phyloP scores from a whole-genome alignment of 2,113 vertebrate genomes.

The Hydrochoerus hydrochaeris region DNA sequence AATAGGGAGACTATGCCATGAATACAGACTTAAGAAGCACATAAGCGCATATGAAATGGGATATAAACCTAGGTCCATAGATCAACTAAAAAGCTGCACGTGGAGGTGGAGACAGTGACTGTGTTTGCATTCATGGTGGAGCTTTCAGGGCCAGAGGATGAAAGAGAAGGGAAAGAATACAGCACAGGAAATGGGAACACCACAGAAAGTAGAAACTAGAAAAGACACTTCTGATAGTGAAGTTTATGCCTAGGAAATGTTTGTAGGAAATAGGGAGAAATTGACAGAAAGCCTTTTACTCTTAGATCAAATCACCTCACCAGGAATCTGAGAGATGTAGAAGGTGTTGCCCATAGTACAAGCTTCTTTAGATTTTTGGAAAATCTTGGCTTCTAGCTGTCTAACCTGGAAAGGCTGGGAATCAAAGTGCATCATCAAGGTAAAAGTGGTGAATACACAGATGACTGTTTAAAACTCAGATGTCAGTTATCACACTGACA shows the following conservation, averaged over 20 bases:
- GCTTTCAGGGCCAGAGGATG: background rate
- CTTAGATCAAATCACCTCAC: background rate
- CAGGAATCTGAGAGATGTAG: background rate
- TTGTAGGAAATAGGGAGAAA: background rate
- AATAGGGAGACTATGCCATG: background rate
- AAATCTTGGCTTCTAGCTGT: slow-evolving; percentile 55
- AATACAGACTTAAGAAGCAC: background rate
- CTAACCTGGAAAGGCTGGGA: background rate
- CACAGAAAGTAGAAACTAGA: background rate
- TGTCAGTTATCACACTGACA: background rate
- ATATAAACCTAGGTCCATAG: background rate
- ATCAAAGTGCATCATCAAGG: slow-evolving; percentile 19
- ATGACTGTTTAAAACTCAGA: slow-evolving; percentile 46
- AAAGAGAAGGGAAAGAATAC: slow-evolving; percentile 18
- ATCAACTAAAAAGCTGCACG: background rate
- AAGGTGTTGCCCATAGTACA: background rate
- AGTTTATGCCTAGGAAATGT: background rate
- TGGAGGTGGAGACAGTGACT: background rate
- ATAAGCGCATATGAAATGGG: background rate
- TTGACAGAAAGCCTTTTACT: background rate
- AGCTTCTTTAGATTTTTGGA: background rate
- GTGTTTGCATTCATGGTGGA: background rate
- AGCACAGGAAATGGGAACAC: background rate
- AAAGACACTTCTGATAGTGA: background rate
- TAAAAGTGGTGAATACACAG: slow-evolving; percentile 40